These are phyloP conservation scores for Drosophila nigritarsus DNA, from an alignment of 2,888 invertebrate species.

Conservation along the genomic window DNA sequence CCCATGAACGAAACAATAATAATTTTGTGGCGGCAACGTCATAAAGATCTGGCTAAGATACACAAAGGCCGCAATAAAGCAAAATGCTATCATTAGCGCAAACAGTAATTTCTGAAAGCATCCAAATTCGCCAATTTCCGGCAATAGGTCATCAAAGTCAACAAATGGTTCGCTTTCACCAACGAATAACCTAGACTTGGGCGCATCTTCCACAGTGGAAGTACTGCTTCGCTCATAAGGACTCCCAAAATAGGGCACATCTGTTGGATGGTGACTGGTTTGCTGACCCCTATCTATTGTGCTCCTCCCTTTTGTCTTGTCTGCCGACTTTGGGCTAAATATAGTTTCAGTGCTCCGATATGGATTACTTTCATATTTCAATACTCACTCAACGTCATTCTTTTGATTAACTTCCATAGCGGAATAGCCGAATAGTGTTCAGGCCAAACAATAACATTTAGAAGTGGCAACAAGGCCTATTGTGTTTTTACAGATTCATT, in stretches of 20 bases:
- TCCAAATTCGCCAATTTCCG: slow-evolving; percentile 94
- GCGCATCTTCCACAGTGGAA: background rate
- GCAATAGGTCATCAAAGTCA: slow-evolving; percentile 93
- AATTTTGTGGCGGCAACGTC: slow-evolving; percentile 90
- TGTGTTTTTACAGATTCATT: slow-evolving; percentile 17
- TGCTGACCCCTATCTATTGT: slow-evolving; percentile 2
- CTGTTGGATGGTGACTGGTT: background rate
- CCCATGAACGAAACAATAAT: slow-evolving; percentile 92
- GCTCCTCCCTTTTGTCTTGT: background rate
- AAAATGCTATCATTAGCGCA: slow-evolving; percentile 93
- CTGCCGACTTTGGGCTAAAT: background rate
- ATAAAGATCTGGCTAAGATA: slow-evolving; percentile 95
- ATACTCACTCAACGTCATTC: slow-evolving; percentile 3
- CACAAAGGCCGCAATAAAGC: slow-evolving; percentile 93
- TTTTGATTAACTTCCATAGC: slow-evolving; percentile 10
- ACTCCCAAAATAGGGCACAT: background rate
- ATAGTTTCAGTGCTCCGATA: background rate
- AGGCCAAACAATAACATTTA: slow-evolving; percentile 7
- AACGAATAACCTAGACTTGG: background rate
- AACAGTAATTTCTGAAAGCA: slow-evolving; percentile 92
- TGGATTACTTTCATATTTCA: background rate
- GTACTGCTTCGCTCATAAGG: background rate
- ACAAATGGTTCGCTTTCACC: slow-evolving; percentile 67
- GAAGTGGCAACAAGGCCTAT: slow-evolving; percentile 29
- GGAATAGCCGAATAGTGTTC: background rate